Base-by-base conservation (phyloP, 1,140 invertebrate genomes). In the Nasonia giraulti region DNA sequence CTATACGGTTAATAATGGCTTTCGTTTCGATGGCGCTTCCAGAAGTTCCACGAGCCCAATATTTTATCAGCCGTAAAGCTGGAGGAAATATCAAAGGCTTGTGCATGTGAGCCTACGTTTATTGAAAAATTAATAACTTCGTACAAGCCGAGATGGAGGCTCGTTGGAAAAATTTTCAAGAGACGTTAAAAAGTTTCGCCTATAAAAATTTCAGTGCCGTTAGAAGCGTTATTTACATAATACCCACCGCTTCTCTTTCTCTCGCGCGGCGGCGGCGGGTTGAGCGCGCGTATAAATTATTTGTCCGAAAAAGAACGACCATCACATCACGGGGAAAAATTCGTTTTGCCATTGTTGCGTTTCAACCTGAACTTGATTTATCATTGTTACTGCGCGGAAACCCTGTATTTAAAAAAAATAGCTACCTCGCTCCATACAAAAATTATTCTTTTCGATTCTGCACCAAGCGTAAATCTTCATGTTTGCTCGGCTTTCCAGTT, bases 111-210 rank as follows among this genome's bases (percentile, higher is more conserved):
- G 10, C 27, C n/a, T 7, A 23, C 44, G n/a, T 75, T 75, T 50
- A 77, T 77, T 77, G 23, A 77, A 77, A 77, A 10, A 77, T 77
- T 77, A 50, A 77, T 77, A 50, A 27, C 27, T 55, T 50, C 10
- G 2, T 27, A 50, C 50, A 7, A 47, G 33, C 27, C 27, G n/a
- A 31, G 31, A 47, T 50, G 17, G 8, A 50, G 44, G 7, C 2
- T 75, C 17, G 37, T 17, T 75, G 2, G 31, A 17, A 8, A 75
- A 75, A 40, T 44, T 44, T 44, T 44, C 37, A 10, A 40, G 37
- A 5, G n/a, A 55, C 44, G 10, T 77, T 47, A 77, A 77, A 62
- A 77, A 77, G 20, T 27, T 77, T 77, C 23, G 40, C 2, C 75
- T 27, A 12, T 77, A 27, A 77, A 77, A 77, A 23, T 50, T 77